Base-by-base conservation (phyloP, 1,140 invertebrate genomes). In the Pachyrhynchus sulphureomaculatus region DNA sequence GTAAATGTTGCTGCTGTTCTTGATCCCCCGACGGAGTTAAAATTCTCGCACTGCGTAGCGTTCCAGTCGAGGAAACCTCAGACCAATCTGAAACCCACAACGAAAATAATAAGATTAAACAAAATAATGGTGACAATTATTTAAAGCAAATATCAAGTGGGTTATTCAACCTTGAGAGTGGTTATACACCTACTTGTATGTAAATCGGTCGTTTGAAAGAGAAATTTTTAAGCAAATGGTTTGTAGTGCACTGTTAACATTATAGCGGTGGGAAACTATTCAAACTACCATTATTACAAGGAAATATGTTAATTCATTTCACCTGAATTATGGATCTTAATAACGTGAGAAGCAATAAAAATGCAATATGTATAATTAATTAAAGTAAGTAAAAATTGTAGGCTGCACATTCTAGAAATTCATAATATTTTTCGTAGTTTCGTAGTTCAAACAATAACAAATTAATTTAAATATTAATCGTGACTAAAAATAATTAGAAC, bases 1-100 rank as follows among this genome's bases (percentile, higher is more conserved):
- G 92, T 70, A 76, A 44, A 55, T 69, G 65, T 32, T 66, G 63
- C 15, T 64, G 58, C 15, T 48, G 42, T 17, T 52, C 52, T 32
- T 39, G 61, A 57, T 67, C 55, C 21, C 58, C 44, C 24, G 63
- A 45, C 10, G 65, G 64, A 8, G 66, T 68, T 17, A 60, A 47
- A 2, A 74, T 32, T 34, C 67, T 71, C 8, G 65, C 57, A 53
- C 75, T 75, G 20, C 68, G 68, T 15, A 76, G 56, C 2, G 75
- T 76, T 45, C 64, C 71, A 36, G 66, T 62, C 2, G 75, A 75
- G 33, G 72, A 69, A 3, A 64, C 64, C 57, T 73, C 75, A 47
- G 72, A 74, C 65, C 65, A 69, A 67, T 74, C 74, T 76, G 61
- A 4, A 76, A 62, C 5, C 33, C 20, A 21, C 26, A 67, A 61